phyloP scores from a whole-genome alignment of 2,888 invertebrate genomes.

The Nemotelus pantherinus region DNA sequence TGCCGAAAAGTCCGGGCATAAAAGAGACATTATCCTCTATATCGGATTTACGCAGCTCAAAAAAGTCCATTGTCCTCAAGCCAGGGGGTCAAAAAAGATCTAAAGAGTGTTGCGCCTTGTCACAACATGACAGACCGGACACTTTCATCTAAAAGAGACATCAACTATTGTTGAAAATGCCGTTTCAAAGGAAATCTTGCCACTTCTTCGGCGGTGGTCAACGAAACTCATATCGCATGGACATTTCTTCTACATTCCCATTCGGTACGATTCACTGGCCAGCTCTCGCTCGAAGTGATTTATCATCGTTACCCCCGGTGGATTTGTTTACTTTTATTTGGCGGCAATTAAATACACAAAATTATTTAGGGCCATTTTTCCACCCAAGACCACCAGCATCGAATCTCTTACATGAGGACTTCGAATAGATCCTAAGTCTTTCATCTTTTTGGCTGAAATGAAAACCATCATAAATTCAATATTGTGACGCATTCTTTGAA shows the following conservation, averaged over 20 bases:
- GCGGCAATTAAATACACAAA: constrained; percentile 53
- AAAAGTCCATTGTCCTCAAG: not conserved
- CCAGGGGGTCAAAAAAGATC: constrained; percentile 20
- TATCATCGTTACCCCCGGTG: constrained; percentile 47
- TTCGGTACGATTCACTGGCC: constrained; percentile 18
- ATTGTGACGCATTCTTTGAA: constrained; percentile 15
- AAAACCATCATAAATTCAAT: constrained; percentile 23
- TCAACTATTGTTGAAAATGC: not conserved
- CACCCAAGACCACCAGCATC: constrained; percentile 25
- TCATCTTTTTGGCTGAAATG: not conserved
- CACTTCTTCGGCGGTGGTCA: constrained; percentile 35
- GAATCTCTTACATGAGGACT: not conserved
- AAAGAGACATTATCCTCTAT: constrained; percentile 28
- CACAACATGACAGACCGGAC: constrained; percentile 27
- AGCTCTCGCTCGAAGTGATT: constrained; percentile 26
- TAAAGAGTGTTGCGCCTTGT: constrained; percentile 29
- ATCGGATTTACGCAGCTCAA: constrained; percentile 9
- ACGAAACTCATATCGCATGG: not conserved
- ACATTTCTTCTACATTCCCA: not conserved
- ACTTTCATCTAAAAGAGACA: not conserved
- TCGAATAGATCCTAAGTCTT: not conserved
- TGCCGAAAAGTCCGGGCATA: not conserved
- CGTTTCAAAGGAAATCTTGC: constrained; percentile 35
- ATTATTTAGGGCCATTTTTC: constrained; percentile 48
- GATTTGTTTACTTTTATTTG: constrained; percentile 53